Evolutionary conservation across 2,888 invertebrate species (phyloP), one percentile per base, ranked within the genome.

Genomic region (Orgyia antiqua): DNA sequence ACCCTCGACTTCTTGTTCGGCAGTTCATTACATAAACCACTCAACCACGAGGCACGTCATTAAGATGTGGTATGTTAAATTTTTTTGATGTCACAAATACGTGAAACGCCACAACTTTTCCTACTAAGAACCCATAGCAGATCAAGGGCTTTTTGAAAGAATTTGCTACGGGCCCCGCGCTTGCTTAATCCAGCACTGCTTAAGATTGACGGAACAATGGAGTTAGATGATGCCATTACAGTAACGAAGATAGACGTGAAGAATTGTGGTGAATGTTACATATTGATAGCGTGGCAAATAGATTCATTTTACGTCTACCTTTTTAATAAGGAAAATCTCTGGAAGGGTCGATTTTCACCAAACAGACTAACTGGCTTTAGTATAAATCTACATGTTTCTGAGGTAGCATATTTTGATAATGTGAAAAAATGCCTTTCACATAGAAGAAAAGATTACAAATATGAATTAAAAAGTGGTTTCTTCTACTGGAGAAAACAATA

Each of bases 401-500:
- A 71, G 48, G 39, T 36, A 9, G 44, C 52, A 13, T 79, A 79
- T 44, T 69, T 54, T 30, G 38, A 45, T 10, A 64, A 39, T 24
- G 36, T 69, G 8, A 71, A 58, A 37, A 48, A 42, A 28, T 69
- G 75, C 40, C 52, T 79, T 20, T 53, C 72, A 4, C 53, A 68
- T 31, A 51, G 60, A 20, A 61, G 42, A 40, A 50, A 62, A 6
- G 51, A 73, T 43, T 79, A 77, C 32, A 10, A 33, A 2, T 79
- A 75, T 24, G 75, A 79, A 56, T 36, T 79, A 17, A 74, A 66
- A 58, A 61, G 62, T 42, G 78, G 71, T 0, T 75, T 79, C 46
- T 78, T 79, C 42, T 79, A 75, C 36, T 79, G 79, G 79, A 77
- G 75, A 51, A 61, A 62, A 33, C 69, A 60, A 39, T 10, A 53